These are phyloP conservation scores for Thymelicus acteon DNA, from an alignment of 2,888 invertebrate species.

Conservation along the genomic window DNA sequence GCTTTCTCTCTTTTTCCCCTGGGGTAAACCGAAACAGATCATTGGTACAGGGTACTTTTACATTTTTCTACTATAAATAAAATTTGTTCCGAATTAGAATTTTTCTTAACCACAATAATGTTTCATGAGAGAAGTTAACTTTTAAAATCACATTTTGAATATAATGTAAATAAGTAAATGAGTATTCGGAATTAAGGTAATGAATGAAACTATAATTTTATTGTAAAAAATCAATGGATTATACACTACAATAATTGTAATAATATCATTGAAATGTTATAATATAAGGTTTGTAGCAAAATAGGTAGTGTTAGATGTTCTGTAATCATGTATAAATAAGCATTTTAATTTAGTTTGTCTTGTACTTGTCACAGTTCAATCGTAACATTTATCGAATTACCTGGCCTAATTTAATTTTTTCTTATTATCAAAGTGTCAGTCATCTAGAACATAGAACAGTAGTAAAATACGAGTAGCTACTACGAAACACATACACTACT, in stretches of 20 bases:
- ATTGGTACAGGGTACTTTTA: slow-evolving; percentile 73
- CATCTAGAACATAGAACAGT: too few relatives aligned
- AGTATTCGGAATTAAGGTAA: neutral
- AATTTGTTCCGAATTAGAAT: slow-evolving; percentile 40
- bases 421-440: too few relatives aligned
- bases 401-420: too few relatives aligned
- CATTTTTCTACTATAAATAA: slow-evolving; percentile 64
- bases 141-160: slow-evolving; percentile 22
- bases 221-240: neutral
- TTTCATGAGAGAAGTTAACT: slow-evolving; percentile 25
- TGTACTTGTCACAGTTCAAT: neutral
- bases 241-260: too few relatives aligned
- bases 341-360: neutral
- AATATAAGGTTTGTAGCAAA: neutral
- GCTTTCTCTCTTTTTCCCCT: neutral
- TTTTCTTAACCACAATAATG: slow-evolving; percentile 24
- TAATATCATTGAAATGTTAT: too few relatives aligned
- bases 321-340: neutral
- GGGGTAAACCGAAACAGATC: slow-evolving; percentile 40
- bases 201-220: neutral
- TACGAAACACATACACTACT: too few relatives aligned
- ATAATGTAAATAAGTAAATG: neutral
- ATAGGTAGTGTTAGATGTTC: neutral
- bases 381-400: neutral
- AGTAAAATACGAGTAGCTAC: too few relatives aligned